phyloP scores from a whole-genome alignment of 2,888 invertebrate genomes.

The Oxystoma pomonae region DNA sequence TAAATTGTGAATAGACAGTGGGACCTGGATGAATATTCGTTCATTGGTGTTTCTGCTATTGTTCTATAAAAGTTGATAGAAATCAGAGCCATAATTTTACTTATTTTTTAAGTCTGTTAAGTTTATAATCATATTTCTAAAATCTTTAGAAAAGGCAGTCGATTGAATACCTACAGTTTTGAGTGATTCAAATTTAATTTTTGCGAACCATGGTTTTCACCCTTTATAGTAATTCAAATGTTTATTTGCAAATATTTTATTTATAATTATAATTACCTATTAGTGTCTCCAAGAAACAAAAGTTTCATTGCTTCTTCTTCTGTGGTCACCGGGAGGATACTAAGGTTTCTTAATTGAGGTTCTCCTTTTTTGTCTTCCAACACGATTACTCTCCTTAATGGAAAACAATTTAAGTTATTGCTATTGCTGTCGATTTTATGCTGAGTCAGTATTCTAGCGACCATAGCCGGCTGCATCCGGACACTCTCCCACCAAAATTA shows the following conservation, averaged over 20 bases:
- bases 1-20: slow-evolving; percentile 56
- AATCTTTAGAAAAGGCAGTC: no score
- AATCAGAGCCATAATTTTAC: neutral
- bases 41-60: slow-evolving; percentile 54
- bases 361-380: slow-evolving; percentile 50
- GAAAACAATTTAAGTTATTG: neutral
- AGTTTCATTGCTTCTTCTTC: slow-evolving; percentile 52
- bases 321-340: slow-evolving; percentile 46
- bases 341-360: slow-evolving; percentile 50
- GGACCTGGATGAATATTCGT: slow-evolving; percentile 52
- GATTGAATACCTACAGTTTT: no score
- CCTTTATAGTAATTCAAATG: no score
- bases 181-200: no score
- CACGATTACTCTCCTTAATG: slow-evolving; percentile 45
- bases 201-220: no score
- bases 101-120: no score
- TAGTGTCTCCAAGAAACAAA: slow-evolving; percentile 50
- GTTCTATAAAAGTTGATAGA: slow-evolving; percentile 39
- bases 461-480: no score
- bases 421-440: neutral
- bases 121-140: no score
- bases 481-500: no score
- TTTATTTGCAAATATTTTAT: no score
- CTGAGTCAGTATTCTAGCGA: no score
- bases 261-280: slow-evolving; percentile 42